Evolutionary conservation across 2,797 vertebrate genomes (phyloP).

Genomic region (Oreortyx pictus): DNA sequence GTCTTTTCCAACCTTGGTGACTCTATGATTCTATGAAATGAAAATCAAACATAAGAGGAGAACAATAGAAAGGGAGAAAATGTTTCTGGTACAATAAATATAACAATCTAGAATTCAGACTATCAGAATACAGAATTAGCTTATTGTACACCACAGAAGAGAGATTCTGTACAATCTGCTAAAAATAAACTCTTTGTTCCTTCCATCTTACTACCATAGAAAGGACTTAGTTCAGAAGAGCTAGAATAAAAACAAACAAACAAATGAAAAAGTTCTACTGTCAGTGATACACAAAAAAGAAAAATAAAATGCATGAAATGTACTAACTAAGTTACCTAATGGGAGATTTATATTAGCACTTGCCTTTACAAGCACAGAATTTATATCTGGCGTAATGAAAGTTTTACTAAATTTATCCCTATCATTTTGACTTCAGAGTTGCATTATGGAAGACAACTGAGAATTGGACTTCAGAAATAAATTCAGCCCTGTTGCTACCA

Average conservation of each 20-base stretch:
- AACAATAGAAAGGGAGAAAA: not conserved
- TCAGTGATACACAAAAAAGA: not conserved
- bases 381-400: not conserved
- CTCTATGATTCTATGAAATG: not conserved
- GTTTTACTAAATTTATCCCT: not conserved
- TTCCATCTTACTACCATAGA: not conserved
- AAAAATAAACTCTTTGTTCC: not conserved
- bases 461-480: not conserved
- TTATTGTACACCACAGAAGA: not conserved
- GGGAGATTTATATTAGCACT: not conserved
- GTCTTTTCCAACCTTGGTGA: too few relatives aligned
- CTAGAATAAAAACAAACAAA: too few relatives aligned
- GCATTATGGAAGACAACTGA: not conserved
- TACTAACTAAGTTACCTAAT: not conserved
- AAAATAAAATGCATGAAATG: not conserved
- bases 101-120: not conserved
- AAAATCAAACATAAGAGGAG: not conserved
- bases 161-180: not conserved
- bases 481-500: not conserved
- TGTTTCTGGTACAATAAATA: not conserved
- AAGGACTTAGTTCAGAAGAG: not conserved
- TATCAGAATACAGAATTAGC: not conserved
- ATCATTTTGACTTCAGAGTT: not conserved
- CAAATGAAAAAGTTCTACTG: not conserved
- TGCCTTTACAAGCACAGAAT: not conserved